Evolutionary conservation across 2,888 invertebrate genomes (phyloP), one percentile per base, ranked within the genome.

Genomic region (Allolobophora icterica): DNA sequence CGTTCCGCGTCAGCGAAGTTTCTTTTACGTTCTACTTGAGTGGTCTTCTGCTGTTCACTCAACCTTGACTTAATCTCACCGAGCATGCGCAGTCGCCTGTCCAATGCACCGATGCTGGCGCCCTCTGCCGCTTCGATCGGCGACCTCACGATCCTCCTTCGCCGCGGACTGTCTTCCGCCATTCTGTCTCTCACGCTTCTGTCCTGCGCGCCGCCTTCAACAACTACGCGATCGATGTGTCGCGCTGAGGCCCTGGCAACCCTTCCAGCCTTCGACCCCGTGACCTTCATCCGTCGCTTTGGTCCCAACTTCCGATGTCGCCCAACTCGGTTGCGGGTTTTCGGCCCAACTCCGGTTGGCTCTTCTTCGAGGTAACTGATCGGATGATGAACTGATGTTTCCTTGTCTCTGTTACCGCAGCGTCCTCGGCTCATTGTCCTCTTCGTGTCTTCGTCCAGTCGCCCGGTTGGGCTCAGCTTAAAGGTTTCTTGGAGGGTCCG

Each of bases 341-440:
- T 87, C 34, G 35, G 35, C 8, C n/a, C 35, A 24, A 0, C 35
- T 71, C 71, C 71, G 71, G 11, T 71, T n/a, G 71, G 30, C 13
- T 71, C 71, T 0, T 71, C 71, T 71, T 71, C 71, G 71, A 71
- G 71, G 71, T 3, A 13, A 52, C 52, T 24, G 52, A 52, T 52
- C 34, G 17, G n/a, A n/a, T 17, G 3, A 42, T 17, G 84, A 8
- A 33, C 84, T 8, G n/a, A 38, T 40, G 40, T 35, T 33, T 91
- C 89, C 21, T 45, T 42, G 91, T 93, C 93, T 21, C 90, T 89
- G 92, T 93, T 93, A 8, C 93, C 93, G 90, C 93, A 93, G 5
- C 93, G 90, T n/a, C 91, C 89, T 24, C 58, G 90, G 89, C 91
- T 92, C 92, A 93, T 91, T 15, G 91, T 84, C 13, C 84, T 89